Evolutionary conservation across 2,113 vertebrate species (phyloP), one percentile per base, ranked within the genome.

Genomic region (Leiothrix lutea): DNA sequence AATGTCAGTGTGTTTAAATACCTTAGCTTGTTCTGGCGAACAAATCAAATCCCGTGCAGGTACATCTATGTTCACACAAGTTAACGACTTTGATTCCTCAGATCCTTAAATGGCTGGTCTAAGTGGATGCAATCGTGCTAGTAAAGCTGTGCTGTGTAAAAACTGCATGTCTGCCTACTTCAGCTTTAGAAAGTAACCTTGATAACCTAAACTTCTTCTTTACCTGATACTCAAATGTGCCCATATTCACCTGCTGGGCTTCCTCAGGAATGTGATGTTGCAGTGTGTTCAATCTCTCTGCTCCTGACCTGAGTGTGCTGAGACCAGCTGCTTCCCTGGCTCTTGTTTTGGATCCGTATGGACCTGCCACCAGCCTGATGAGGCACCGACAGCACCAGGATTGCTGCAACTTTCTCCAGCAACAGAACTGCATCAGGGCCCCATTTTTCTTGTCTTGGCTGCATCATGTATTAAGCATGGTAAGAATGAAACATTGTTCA

Each of bases 221-320:
- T 33, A 14, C 1, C 1, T 47, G 44, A 13, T 19, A 3, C 25
- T 64, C 26, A 22, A 7, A 23, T 3, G 8, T 58, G 53, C 15
- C 8, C 18, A 2, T 0, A 1, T 40, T 62, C 13, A 8, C 2
- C 1, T 1, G 2, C 33, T 70, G 47, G 15, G 25, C 38, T 84
- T 84, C 70, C 71, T 72, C 25, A 25, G 50, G 31, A 70, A 6
- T 0, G 5, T 31, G 69, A 2, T 23, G 3, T 9, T 64, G 36
- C 28, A 28, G n/a, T 19, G 31, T 36, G 50, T 18, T 73, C 26
- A 7, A 0, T 83, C 54, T 73, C 22, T 26, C 64, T 65, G 21
- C 29, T 42, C 28, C 50, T 66, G 45, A 22, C 28, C 36, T 11
- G 38, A 51, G 42, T 6, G 10, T 57, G 22, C 17, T 14, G 33